phyloP scores from a whole-genome alignment of 2,113 vertebrate species.

The Pyrgilauda ruficollis region DNA sequence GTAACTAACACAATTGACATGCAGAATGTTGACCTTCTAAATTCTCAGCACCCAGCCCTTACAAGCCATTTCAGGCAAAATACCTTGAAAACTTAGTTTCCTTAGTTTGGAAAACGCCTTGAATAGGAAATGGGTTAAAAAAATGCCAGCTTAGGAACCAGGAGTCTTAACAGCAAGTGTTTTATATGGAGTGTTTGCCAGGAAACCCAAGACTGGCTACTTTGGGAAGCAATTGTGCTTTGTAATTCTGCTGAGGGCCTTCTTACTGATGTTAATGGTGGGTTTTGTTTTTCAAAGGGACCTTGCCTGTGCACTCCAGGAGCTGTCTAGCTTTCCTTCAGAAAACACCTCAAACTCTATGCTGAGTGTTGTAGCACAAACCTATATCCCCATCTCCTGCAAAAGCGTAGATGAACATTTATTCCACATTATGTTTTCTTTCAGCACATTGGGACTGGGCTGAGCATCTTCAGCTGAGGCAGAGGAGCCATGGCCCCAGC shows the following conservation, averaged over 20 bases:
- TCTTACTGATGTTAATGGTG: background rate
- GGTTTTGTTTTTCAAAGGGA: background rate
- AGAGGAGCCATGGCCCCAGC: rapidly evolving
- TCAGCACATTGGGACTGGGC: rapidly evolving
- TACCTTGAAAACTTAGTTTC: background rate
- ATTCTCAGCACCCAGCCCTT: background rate
- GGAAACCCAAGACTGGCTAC: background rate
- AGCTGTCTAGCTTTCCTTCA: background rate
- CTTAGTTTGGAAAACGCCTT: background rate
- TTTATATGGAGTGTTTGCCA: background rate
- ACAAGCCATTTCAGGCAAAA: background rate
- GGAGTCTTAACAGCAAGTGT: background rate
- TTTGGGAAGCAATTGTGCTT: background rate
- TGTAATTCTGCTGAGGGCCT: background rate
- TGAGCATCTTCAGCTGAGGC: background rate
- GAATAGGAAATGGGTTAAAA: background rate
- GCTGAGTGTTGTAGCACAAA: background rate
- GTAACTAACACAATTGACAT: background rate
- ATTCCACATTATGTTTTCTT: background rate
- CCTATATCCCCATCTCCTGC: background rate
- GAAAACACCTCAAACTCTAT: background rate
- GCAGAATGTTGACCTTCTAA: background rate
- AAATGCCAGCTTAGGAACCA: background rate
- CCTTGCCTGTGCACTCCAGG: background rate
- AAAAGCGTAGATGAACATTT: background rate